Percentiles rank a stretch among this genome's conserved stretches.
phyloP scores from a whole-genome alignment of 2,888 invertebrate genomes.

The Leucophenga maculata region DNA sequence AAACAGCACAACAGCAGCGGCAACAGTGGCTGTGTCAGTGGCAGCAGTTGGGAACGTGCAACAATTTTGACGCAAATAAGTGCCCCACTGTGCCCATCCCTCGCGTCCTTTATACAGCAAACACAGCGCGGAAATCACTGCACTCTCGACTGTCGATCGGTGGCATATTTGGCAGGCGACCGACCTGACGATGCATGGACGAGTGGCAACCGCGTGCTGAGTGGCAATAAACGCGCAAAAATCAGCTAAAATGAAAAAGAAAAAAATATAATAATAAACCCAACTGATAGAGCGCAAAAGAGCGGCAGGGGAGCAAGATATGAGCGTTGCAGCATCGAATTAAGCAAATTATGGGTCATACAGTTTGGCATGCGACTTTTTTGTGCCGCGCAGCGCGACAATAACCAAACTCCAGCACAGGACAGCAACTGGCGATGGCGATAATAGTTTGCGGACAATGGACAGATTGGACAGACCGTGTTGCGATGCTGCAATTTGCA shows the following conservation, averaged over 20 bases:
- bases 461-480: not conserved
- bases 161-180: constrained; percentile 9
- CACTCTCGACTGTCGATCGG: constrained; percentile 4
- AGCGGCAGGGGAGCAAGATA: constrained; percentile 15
- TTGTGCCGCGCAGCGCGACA: constrained; percentile 31
- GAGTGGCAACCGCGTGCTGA: constrained; percentile 64
- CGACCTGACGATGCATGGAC: constrained; percentile 39
- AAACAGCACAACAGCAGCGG: not conserved
- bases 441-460: not conserved
- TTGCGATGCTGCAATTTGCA: constrained; percentile 53
- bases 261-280: constrained; percentile 17
- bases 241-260: constrained; percentile 32
- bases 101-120: not conserved
- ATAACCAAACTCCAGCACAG: not conserved
- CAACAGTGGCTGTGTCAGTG: not conserved
- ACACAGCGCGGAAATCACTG: not conserved
- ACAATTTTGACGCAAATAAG: constrained; percentile 24
- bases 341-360: constrained; percentile 67
- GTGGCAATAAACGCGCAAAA: constrained; percentile 44
- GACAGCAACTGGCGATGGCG: constrained; percentile 9
- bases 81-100: not conserved
- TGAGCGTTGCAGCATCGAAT: constrained; percentile 61
- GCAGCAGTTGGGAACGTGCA: constrained; percentile 15
- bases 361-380: constrained; percentile 28
- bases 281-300: constrained; percentile 10